A percentile compares a stretch with the other conserved stretches of the same genome.
Conservation (phyloP, 2,888 invertebrate genomes). For the Phyllotreta striolata region DNA sequence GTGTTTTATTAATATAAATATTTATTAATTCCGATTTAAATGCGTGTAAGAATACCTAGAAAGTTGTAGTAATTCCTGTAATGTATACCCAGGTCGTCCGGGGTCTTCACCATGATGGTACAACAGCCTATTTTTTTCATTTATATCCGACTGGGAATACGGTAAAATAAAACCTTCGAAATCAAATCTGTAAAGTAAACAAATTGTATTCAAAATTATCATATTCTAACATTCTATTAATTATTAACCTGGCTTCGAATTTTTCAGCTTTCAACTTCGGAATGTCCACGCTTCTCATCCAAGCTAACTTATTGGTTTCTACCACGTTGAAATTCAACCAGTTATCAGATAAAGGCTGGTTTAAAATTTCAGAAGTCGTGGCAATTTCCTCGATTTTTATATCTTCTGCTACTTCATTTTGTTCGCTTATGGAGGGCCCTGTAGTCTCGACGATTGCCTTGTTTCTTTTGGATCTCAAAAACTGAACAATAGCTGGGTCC, state of each 20-base stretch:
- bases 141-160: conserved; percentile 70
- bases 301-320: conserved; percentile 86
- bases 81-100: conserved; percentile 87
- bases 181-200: conserved; percentile 68
- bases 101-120: conserved; percentile 96
- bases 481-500: conserved; percentile 74
- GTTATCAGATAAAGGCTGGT: conserved; percentile 69
- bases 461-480: conserved; percentile 65
- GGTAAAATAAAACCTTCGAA: conserved; percentile 82
- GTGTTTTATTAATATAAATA: conserved; percentile 3
- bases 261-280: conserved; percentile 66
- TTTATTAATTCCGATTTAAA: no score
- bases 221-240: not conserved
- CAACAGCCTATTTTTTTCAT: conserved; percentile 70
- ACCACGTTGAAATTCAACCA: conserved; percentile 89
- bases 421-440: conserved; percentile 56
- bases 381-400: conserved; percentile 62
- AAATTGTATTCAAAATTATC: conserved; percentile 1
- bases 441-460: conserved; percentile 42
- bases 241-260: conserved; percentile 72
- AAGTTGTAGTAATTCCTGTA: conserved; percentile 87
- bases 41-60: conserved; percentile 62
- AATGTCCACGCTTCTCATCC: conserved; percentile 81
- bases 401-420: conserved; percentile 53
- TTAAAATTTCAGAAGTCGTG: conserved; percentile 64